A percentile compares a stretch with the other conserved stretches of the same genome.
Conservation (phyloP, 2,113 vertebrate species). For the Datnioides undecimradiatus region DNA sequence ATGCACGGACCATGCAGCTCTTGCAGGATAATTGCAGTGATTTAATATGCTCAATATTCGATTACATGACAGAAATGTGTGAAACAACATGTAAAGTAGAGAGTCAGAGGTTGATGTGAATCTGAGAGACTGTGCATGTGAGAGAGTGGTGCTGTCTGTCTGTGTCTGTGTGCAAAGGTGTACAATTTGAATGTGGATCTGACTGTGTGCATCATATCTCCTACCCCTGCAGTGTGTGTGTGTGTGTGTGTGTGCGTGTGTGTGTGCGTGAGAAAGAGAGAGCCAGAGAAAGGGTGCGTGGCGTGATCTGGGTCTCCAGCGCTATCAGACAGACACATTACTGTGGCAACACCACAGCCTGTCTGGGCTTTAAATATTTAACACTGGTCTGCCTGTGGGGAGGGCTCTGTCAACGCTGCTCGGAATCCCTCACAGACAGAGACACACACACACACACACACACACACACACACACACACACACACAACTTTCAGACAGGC, state of each 20-base stretch:
- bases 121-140: conserved; percentile 3
- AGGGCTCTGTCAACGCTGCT: conserved; percentile 53
- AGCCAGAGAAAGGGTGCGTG: conserved; percentile 1
- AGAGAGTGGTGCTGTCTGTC: neutral
- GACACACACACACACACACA: conserved; percentile 19
- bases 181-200: conserved; percentile 12
- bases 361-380: conserved; percentile 83
- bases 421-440: conserved; percentile 26
- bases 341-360: conserved; percentile 70
- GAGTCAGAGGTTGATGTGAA: conserved; percentile 12
- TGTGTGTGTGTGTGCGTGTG: conserved; percentile 9
- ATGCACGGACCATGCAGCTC: neutral
- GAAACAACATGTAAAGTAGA: neutral
- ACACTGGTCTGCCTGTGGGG: conserved; percentile 64
- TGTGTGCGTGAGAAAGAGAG: neutral
- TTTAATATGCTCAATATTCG: conserved; percentile 38
- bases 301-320: conserved; percentile 26
- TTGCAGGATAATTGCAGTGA: conserved; percentile 4
- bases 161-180: conserved; percentile 22
- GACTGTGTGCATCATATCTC: conserved; percentile 30
- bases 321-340: conserved; percentile 77
- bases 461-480: conserved; percentile 13
- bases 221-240: conserved; percentile 18
- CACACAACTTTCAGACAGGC: conserved; percentile 50
- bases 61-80: conserved; percentile 12